Evolutionary conservation across 2,113 vertebrate genomes (phyloP).

Genomic region (Leptosomus discolor): DNA sequence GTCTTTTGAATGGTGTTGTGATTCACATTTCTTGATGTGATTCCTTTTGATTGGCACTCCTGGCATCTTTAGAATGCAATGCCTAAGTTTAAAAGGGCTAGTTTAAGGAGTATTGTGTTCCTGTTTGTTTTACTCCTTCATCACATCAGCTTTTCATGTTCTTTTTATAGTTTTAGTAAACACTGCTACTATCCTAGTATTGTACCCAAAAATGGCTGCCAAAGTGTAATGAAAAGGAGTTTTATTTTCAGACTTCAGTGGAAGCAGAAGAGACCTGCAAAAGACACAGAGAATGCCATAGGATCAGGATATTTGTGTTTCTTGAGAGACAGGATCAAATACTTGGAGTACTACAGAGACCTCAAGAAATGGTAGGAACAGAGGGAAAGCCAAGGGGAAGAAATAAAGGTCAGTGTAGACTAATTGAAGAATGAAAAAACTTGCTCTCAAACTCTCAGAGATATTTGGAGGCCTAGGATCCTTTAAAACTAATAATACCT

Average conservation of each 20-base stretch:
- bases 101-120: background rate
- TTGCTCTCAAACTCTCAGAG: background rate
- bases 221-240: background rate
- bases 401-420: background rate
- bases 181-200: background rate
- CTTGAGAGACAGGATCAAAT: background rate
- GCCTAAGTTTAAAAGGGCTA: background rate
- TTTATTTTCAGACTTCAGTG: slow-evolving; percentile 4
- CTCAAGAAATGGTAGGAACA: background rate
- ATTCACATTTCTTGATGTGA: background rate
- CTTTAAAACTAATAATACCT: background rate
- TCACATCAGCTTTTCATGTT: background rate
- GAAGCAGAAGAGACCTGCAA: background rate
- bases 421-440: background rate
- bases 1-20: background rate
- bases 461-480: background rate
- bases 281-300: rapidly evolving
- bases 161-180: slow-evolving; percentile 22
- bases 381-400: background rate
- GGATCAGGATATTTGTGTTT: background rate
- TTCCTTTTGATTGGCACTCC: background rate
- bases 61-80: background rate
- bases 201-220: background rate
- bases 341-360: background rate
- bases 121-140: background rate